Percentiles rank a stretch among this genome's conserved stretches.
Conservation (phyloP, 2,113 vertebrate genomes). For the Scalopus aquaticus region DNA sequence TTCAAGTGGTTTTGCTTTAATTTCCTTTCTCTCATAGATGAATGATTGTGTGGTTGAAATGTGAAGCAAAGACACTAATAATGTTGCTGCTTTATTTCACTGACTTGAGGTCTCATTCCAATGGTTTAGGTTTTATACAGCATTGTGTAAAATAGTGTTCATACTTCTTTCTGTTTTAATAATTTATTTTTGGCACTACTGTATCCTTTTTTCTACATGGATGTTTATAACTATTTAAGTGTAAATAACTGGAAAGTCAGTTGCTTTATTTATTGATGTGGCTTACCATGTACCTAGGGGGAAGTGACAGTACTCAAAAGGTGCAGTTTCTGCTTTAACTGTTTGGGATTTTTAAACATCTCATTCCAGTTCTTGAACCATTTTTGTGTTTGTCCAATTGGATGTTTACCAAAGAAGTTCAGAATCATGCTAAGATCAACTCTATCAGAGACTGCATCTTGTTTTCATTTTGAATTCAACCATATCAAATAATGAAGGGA, state of each 20-base stretch:
- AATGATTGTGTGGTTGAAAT: constrained; percentile 82
- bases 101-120: constrained; percentile 83
- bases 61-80: constrained; percentile 81
- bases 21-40: constrained; percentile 77
- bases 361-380: constrained; percentile 67
- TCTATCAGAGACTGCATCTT: constrained; percentile 11
- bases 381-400: constrained; percentile 58
- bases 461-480: constrained; percentile 11
- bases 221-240: constrained; percentile 83
- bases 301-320: constrained; percentile 72
- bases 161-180: constrained; percentile 81
- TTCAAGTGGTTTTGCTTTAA: constrained; percentile 76
- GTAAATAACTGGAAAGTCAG: constrained; percentile 75
- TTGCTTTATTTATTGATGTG: constrained; percentile 84
- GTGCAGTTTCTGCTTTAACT: constrained; percentile 62
- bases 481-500: not conserved
- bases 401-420: constrained; percentile 33
- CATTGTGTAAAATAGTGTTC: constrained; percentile 84
- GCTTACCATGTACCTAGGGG: constrained; percentile 75
- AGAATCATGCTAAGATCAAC: not conserved
- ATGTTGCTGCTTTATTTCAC: constrained; percentile 80
- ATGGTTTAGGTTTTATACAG: constrained; percentile 85
- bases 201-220: constrained; percentile 79
- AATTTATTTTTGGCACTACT: constrained; percentile 88
- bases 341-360: constrained; percentile 56